Base-by-base conservation (phyloP, 2,113 vertebrate species). In the Raja brachyura region DNA sequence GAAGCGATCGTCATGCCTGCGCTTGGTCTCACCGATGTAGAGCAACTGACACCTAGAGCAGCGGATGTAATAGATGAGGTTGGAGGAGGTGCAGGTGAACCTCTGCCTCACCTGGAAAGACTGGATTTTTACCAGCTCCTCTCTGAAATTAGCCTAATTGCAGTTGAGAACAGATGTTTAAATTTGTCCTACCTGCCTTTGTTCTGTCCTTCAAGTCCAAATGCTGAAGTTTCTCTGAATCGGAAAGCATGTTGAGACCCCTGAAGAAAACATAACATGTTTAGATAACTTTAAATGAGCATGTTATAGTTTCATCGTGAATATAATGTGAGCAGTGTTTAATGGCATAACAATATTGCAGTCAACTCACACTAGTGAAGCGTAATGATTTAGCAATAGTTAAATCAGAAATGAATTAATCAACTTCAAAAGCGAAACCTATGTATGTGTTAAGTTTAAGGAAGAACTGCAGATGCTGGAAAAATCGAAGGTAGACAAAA, bases 191-290 rank as follows among this genome's bases (percentile, higher is more conserved):
- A 99, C 99, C 97, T 94, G 98, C 94, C 95, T 96, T 98, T 83
- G 97, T 95, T 93, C 97, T 97, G 73, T 98, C 96, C 33, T 98
- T 98, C 86, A 99, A 96, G 94, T 99, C 98, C 96, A 99, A 94
- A 93, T 97, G 97, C 95, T 99, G 98, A 66, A 97, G 96, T 93
- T 97, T 97, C 95, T 99, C 98, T 61, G 97, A 96, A 95, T 98
- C 97, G 0, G 98, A 99, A 70, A 98, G 96, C 98, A 99, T 99
- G 94, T 98, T 99, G 94, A 99, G 96, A 95, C 99, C 98, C 94
- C 99, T 99, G 95, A 70, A 94, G 94, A 93, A 95, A 95, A 93
- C 93, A 88, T 63, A 31, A 66, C 0, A 63, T 88, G 61, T 31
- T 88, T n/a, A 88, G 83, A 88, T 88, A 1, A 88, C n/a, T 31